phyloP scores from a whole-genome alignment of 2,888 invertebrate species.

The Meiosimyza decipiens region DNA sequence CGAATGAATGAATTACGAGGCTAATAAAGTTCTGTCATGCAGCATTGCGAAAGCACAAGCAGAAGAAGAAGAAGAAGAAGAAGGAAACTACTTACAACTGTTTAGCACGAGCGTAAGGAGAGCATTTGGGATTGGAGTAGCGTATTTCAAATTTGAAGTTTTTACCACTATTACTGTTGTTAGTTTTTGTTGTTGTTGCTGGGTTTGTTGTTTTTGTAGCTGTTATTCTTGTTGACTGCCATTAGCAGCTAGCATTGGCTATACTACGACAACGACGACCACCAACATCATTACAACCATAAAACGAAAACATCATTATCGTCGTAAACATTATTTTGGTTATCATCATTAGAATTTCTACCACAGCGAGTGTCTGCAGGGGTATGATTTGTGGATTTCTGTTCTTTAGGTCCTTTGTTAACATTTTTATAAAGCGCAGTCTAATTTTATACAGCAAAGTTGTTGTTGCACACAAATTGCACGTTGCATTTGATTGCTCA shows the following conservation, averaged over 20 bases:
- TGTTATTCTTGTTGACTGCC: not conserved
- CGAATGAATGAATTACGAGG: slow-evolving; percentile 46
- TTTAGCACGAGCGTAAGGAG: not conserved
- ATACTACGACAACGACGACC: no score
- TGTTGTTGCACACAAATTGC: not conserved
- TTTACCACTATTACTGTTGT: slow-evolving; percentile 40
- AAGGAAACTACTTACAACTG: slow-evolving; percentile 22
- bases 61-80: not conserved
- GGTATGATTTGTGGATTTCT: no score
- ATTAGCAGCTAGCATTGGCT: not conserved
- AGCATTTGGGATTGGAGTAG: not conserved
- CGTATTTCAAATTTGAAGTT: not conserved
- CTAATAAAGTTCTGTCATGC: slow-evolving; percentile 47
- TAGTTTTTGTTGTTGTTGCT: slow-evolving; percentile 30
- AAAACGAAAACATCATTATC: slow-evolving; percentile 45
- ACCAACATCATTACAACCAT: no score
- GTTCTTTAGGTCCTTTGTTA: slow-evolving; percentile 18
- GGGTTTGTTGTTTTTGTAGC: slow-evolving; percentile 33
- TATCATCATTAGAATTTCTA: slow-evolving; percentile 5
- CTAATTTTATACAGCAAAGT: slow-evolving; percentile 8
- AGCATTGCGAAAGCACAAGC: not conserved
- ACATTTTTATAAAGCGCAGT: slow-evolving; percentile 20
- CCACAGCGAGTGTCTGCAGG: not conserved
- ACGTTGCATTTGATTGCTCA: no score
- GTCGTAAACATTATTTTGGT: slow-evolving; percentile 33